Conservation (phyloP, 2,888 invertebrate species). For the Hipparchia semele region DNA sequence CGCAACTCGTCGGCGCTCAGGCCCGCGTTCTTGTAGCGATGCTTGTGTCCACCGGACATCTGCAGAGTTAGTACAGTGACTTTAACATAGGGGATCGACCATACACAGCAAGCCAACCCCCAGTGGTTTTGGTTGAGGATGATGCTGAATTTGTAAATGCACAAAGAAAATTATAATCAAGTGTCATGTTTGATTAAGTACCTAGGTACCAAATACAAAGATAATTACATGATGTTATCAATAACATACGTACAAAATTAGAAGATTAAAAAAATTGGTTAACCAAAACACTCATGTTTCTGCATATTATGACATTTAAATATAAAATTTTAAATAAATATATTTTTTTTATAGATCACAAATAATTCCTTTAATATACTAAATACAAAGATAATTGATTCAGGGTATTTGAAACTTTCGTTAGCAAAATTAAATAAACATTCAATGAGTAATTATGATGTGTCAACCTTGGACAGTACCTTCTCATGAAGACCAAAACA, state of each 20-base stretch:
- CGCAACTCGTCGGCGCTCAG: conserved; percentile 96
- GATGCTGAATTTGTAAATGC: neutral
- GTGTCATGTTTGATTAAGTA: neutral
- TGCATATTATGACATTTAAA: neutral
- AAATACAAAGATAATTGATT: too few species aligned
- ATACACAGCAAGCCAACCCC: too few species aligned
- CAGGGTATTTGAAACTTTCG: too few species aligned
- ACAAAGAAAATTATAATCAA: neutral
- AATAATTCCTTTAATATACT: too few species aligned
- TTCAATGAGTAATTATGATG: too few species aligned
- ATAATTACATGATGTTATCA: neutral
- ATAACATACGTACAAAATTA: neutral
- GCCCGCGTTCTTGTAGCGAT: conserved; percentile 97
- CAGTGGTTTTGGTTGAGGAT: too few species aligned
- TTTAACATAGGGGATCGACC: too few species aligned
- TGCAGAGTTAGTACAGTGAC: conserved; percentile 9
- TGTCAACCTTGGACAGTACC: conserved; percentile 4
- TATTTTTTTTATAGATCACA: too few species aligned
- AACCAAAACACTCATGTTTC: neutral
- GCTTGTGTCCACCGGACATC: conserved; percentile 94
- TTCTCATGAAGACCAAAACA: neutral
- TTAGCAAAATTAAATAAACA: too few species aligned
- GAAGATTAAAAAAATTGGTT: neutral
- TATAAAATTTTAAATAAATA: neutral
- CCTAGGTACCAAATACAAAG: neutral